phyloP scores from a whole-genome alignment of 2,888 invertebrate genomes.

The Platycnemis pennipes region DNA sequence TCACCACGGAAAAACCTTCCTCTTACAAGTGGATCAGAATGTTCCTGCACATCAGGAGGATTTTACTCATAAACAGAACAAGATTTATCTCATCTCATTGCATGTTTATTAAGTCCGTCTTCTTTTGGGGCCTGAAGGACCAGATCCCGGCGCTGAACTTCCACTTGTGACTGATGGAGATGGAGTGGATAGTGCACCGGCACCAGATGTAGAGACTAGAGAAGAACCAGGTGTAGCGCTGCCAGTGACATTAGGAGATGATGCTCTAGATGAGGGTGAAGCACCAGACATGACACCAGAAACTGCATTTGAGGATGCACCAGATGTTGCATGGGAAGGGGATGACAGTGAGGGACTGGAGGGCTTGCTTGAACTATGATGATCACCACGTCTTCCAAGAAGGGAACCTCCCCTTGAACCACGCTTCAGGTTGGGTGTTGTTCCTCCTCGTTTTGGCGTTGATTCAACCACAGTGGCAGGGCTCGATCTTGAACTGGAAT shows the following conservation, averaged over 20 bases:
- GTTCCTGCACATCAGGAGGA: neutral
- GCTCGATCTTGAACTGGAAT: constrained; percentile 53
- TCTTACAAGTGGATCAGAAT: neutral
- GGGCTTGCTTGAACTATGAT: constrained; percentile 19
- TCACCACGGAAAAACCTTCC: neutral
- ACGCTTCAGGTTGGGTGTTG: constrained; percentile 30
- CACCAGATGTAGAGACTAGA: constrained; percentile 56
- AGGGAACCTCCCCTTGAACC: constrained; percentile 52
- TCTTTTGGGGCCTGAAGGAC: constrained; percentile 43
- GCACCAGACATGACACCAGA: constrained; percentile 49
- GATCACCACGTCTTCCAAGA: constrained; percentile 17
- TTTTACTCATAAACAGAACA: neutral
- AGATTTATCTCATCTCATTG: neutral
- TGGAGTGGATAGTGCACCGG: constrained; percentile 14
- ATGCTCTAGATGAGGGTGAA: constrained; percentile 44
- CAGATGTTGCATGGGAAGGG: constrained; percentile 34
- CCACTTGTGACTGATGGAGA: constrained; percentile 35
- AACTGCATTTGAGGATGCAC: constrained; percentile 14
- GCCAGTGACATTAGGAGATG: constrained; percentile 33
- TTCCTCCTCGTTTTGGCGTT: constrained; percentile 46
- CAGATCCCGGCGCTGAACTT: constrained; percentile 33
- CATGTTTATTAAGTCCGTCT: constrained; percentile 41
- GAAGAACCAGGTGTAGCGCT: constrained; percentile 15
- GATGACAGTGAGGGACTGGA: constrained; percentile 10
- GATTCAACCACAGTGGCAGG: constrained; percentile 38